Evolutionary conservation across 2,113 vertebrate genomes (phyloP).

Genomic region (Hucho hucho): DNA sequence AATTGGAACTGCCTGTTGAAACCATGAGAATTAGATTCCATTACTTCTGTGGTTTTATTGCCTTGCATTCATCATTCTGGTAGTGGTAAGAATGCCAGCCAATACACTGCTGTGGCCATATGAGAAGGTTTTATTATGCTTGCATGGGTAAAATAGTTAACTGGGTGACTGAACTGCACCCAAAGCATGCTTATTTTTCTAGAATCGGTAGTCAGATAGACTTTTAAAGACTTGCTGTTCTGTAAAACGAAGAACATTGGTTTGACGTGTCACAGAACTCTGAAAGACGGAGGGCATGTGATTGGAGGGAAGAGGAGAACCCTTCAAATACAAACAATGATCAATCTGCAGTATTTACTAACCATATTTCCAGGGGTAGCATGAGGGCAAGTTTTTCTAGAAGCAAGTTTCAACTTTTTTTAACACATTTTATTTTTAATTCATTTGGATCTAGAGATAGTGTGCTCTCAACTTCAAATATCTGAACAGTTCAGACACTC

Average conservation of each 20-base stretch:
- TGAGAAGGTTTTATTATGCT: slow-evolving; percentile 76
- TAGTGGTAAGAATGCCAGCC: slow-evolving; percentile 66
- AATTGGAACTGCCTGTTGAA: slow-evolving; percentile 63
- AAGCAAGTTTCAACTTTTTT: slow-evolving; percentile 59
- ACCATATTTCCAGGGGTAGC: slow-evolving; percentile 59
- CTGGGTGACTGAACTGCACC: slow-evolving; percentile 75
- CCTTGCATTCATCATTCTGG: slow-evolving; percentile 63
- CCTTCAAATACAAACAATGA: slow-evolving; percentile 45
- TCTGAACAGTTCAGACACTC: slow-evolving; percentile 45
- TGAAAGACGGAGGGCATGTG: slow-evolving; percentile 53
- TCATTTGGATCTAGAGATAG: slow-evolving; percentile 53
- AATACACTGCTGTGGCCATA: slow-evolving; percentile 64
- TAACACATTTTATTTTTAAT: slow-evolving; percentile 34
- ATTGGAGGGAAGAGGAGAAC: slow-evolving; percentile 43
- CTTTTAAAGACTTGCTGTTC: slow-evolving; percentile 73
- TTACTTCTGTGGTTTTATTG: slow-evolving; percentile 65
- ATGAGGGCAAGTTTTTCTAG: slow-evolving; percentile 56
- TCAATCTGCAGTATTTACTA: slow-evolving; percentile 49
- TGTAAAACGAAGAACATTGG: slow-evolving; percentile 63
- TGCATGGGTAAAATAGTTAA: slow-evolving; percentile 83
- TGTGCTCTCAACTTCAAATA: slow-evolving; percentile 58
- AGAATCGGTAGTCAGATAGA: slow-evolving; percentile 78
- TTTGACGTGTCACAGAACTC: slow-evolving; percentile 68
- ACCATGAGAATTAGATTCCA: slow-evolving; percentile 55
- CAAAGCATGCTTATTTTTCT: slow-evolving; percentile 83